Percentiles rank a stretch among this genome's conserved stretches.
Evolutionary conservation across 1,140 invertebrate species (phyloP).

Genomic region (Sminthurinus signatus): DNA sequence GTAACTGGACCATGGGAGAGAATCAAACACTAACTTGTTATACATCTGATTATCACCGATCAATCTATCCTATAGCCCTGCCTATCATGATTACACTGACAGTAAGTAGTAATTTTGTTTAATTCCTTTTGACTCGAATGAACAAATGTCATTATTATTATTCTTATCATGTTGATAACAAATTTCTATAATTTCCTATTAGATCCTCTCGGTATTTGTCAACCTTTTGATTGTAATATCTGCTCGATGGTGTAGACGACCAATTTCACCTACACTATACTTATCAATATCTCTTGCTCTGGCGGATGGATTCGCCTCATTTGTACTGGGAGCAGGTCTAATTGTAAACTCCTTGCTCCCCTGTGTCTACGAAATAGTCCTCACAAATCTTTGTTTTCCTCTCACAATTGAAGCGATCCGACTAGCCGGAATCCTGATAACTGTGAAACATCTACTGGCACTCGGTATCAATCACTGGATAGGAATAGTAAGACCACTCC

Average conservation of each 20-base stretch:
- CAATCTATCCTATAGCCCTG: neutral
- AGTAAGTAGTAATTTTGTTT: too few species aligned
- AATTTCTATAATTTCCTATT: conserved; percentile 48
- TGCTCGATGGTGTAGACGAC: conserved; percentile 51
- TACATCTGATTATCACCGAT: neutral
- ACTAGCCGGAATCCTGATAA: conserved; percentile 54
- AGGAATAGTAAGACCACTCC: conserved; percentile 56
- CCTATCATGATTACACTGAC: too few species aligned
- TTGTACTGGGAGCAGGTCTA: conserved; percentile 50
- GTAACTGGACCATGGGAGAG: too few species aligned
- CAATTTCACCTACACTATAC: conserved; percentile 54
- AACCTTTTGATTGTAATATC: conserved; percentile 52
- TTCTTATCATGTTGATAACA: conserved; percentile 40
- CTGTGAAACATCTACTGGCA: conserved; percentile 58
- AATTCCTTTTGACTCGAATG: too few species aligned
- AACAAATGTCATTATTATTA: neutral
- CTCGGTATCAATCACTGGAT: conserved; percentile 63
- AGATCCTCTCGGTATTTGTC: conserved; percentile 49
- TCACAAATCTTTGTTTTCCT: conserved; percentile 9
- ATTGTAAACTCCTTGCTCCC: conserved; percentile 53
- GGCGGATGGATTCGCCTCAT: conserved; percentile 54
- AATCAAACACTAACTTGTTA: conserved; percentile 3
- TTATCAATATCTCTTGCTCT: conserved; percentile 56
- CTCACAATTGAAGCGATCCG: conserved; percentile 42
- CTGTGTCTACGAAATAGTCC: conserved; percentile 36